phyloP scores from a whole-genome alignment of 2,797 vertebrate species.

The Sylvilagus floridanus region DNA sequence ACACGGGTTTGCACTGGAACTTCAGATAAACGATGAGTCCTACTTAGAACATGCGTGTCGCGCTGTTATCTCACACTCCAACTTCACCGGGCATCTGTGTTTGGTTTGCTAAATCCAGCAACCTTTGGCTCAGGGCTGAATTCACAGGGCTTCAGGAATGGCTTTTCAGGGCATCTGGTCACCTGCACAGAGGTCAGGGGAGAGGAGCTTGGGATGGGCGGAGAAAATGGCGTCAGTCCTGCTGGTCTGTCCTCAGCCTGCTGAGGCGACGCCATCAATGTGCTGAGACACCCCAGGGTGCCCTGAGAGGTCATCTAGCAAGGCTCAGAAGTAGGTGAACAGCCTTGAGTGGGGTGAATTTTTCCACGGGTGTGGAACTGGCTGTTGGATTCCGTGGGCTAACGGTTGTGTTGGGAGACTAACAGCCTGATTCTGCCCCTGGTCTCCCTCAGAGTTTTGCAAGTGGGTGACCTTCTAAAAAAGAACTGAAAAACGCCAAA shows the following conservation, averaged over 20 bases:
- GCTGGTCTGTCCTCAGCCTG: background rate
- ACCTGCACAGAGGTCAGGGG: background rate
- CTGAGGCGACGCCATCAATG: background rate
- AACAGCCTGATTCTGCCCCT: slow-evolving; percentile 66
- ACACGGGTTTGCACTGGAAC: slow-evolving; percentile 6
- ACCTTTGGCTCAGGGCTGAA: background rate
- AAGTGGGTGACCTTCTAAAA: slow-evolving; percentile 78
- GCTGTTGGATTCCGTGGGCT: slow-evolving; percentile 11
- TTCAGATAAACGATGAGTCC: slow-evolving; percentile 11
- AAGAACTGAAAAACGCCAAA: slow-evolving; percentile 37
- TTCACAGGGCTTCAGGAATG: background rate
- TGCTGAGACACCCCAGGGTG: background rate
- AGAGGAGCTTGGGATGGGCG: background rate
- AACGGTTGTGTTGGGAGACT: slow-evolving; percentile 39
- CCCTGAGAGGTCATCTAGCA: background rate
- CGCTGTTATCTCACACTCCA: slow-evolving; percentile 3
- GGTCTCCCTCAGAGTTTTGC: slow-evolving; percentile 52
- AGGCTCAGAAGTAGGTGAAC: background rate
- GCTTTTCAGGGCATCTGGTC: background rate
- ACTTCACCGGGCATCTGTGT: slow-evolving; percentile 17
- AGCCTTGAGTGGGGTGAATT: background rate
- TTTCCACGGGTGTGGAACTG: background rate
- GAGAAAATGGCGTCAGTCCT: background rate
- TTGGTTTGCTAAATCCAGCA: slow-evolving; percentile 4
- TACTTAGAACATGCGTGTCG: slow-evolving; percentile 9